Percentiles rank a stretch among this genome's conserved stretches.
Conservation (phyloP, 2,113 vertebrate species). For the Salvelinus alpinus region DNA sequence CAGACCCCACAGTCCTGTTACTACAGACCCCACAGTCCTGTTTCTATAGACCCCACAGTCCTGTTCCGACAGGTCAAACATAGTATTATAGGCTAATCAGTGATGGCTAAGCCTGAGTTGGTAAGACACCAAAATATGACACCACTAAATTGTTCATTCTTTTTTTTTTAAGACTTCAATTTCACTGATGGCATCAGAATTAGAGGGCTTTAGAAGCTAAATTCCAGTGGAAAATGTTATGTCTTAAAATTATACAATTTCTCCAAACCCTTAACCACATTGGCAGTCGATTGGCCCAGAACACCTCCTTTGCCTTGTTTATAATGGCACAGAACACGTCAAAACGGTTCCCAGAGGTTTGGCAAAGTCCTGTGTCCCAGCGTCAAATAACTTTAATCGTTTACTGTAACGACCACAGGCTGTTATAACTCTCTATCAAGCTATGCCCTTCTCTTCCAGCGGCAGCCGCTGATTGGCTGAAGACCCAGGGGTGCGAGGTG, state of each 20-base stretch:
- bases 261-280: constrained; percentile 43
- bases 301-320: constrained; percentile 38
- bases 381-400: too few relatives aligned
- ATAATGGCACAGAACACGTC: constrained; percentile 47
- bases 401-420: too few relatives aligned
- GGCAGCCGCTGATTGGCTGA: too few relatives aligned
- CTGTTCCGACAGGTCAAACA: background rate
- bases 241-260: constrained; percentile 10
- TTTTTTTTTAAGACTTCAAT: constrained; percentile 19
- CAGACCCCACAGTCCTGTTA: background rate
- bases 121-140: constrained; percentile 20
- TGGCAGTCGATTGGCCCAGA: constrained; percentile 37
- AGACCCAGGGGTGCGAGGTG: too few relatives aligned
- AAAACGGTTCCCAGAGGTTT: constrained; percentile 12
- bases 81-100: constrained; percentile 14
- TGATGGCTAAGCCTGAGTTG: background rate
- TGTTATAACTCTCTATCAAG: too few relatives aligned
- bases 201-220: constrained; percentile 35
- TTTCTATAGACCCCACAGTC: background rate
- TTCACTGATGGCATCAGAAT: constrained; percentile 25
- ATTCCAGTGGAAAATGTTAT: constrained; percentile 25
- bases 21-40: background rate
- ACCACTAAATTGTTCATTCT: constrained; percentile 10
- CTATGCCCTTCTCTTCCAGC: too few relatives aligned
- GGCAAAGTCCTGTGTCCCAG: too few relatives aligned